These are phyloP conservation scores for Micropterix aruncella DNA, from an alignment of 2,888 invertebrate genomes.

Conservation along the genomic window DNA sequence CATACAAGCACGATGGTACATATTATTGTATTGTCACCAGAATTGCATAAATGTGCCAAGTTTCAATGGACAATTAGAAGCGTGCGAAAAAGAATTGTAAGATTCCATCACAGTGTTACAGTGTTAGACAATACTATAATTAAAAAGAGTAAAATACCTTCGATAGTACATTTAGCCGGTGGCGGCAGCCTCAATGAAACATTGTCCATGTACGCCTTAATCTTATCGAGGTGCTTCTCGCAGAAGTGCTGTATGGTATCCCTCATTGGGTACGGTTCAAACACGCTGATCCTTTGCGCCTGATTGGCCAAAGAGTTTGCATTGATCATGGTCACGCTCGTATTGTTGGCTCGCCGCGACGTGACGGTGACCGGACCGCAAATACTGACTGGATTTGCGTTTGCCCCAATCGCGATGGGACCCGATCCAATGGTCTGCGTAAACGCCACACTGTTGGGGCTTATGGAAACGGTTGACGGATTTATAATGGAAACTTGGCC, in stretches of 20 bases:
- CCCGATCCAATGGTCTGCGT: conserved; percentile 12
- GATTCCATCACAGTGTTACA: too few relatives aligned
- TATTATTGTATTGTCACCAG: too few relatives aligned
- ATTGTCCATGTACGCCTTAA: conserved; percentile 82
- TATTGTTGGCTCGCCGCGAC: conserved; percentile 50
- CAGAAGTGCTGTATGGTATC: conserved; percentile 92
- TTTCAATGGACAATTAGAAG: too few relatives aligned
- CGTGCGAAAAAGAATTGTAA: too few relatives aligned
- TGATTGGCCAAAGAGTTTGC: conserved; percentile 20
- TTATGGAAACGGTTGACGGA: conserved; percentile 7
- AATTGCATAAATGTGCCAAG: neutral
- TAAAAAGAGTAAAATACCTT: conserved; percentile 47
- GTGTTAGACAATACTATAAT: too few relatives aligned
- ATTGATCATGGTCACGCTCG: conserved; percentile 64
- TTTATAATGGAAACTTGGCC: conserved; percentile 24
- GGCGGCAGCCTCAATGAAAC: conserved; percentile 74
- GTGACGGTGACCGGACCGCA: conserved; percentile 50
- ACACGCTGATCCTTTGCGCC: conserved; percentile 62
- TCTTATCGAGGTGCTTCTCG: conserved; percentile 86
- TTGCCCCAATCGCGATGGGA: conserved; percentile 6
- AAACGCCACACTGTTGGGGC: conserved; percentile 12
- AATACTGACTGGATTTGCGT: conserved; percentile 28
- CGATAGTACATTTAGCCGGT: conserved; percentile 86
- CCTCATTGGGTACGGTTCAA: conserved; percentile 83
- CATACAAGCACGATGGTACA: too few relatives aligned